phyloP scores from a whole-genome alignment of 2,888 invertebrate species.

The Hemithea aestivaria region DNA sequence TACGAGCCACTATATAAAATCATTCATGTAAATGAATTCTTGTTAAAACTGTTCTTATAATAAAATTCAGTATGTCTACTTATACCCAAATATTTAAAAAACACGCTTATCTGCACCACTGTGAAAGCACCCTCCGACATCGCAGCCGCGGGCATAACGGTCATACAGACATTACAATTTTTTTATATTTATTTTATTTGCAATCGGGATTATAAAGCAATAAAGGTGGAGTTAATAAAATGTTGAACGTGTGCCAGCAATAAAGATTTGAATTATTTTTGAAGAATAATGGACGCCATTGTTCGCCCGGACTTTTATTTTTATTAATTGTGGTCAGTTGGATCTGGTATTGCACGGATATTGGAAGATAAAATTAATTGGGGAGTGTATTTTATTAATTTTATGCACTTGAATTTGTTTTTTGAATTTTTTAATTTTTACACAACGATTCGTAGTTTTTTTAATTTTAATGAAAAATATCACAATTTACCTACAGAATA shows the following conservation, averaged over 20 bases:
- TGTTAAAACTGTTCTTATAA: no score
- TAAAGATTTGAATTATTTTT: constrained; percentile 39
- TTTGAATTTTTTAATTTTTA: no score
- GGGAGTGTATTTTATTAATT: no score
- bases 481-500: no score
- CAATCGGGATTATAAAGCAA: constrained; percentile 48
- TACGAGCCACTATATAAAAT: no score
- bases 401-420: no score
- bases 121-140: constrained; percentile 20
- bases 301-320: constrained; percentile 13
- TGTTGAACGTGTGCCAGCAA: constrained; percentile 38
- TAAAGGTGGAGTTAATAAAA: constrained; percentile 52
- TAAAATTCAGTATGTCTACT: no score
- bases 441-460: no score
- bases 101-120: constrained; percentile 7
- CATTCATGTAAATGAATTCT: no score
- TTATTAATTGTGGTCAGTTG: constrained; percentile 21
- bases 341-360: background rate
- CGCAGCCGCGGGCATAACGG: constrained; percentile 44
- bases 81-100: no score
- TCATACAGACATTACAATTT: constrained; percentile 40
- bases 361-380: no score
- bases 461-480: no score
- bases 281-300: constrained; percentile 28
- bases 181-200: constrained; percentile 52